Base-by-base conservation (phyloP, 1,140 invertebrate species). In the Doryteuthis pealeii region DNA sequence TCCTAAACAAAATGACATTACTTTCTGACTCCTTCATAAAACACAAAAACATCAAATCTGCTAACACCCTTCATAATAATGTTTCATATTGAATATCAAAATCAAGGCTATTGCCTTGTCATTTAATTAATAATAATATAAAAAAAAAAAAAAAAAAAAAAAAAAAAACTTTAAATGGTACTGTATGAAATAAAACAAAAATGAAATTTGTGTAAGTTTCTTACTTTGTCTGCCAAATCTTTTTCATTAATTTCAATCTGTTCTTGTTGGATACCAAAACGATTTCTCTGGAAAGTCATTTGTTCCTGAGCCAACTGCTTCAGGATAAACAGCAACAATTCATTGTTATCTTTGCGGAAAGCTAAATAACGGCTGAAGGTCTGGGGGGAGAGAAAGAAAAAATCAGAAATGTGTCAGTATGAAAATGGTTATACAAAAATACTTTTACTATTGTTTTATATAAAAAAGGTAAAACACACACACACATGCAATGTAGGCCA, bases 341-440 rank as follows among this genome's bases (percentile, higher is more conserved):
- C 97, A 81, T 96, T 96, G 89, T 97, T 95, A 88, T 99, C 97
- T 83, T 95, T 94, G 82, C 96, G 96, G 90, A 94, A 99, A 3
- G 94, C 91, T 22, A 99, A 89, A 87, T 98, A 99, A 80, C 95
- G 93, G 78, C 94, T 92, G 91, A 99, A 99, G 80, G 93, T 94
- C 93, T 97, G 89, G 67, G 91, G 89, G 74, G 79, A 80, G 77
- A 73, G 10, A 30, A 67, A 62, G 62, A 1, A 31, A 74, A 74
- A 71, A 62, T 28, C 22, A 49, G 45, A 66, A 66, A 14, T 18
- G 14, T 66, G 28, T 31, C 65, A 22, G 26, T 31, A 66, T 10
- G 10, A 66, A 30, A 1, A 66, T 18, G 28, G 65, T 26, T n/a
- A n/a, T n/a, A n/a, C n/a, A n/a, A n/a, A 54, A 54, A 54, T 54